Percentiles rank a stretch among this genome's conserved stretches.
Conservation (phyloP, 2,113 vertebrate species). For the Odobenus rosmarus region DNA sequence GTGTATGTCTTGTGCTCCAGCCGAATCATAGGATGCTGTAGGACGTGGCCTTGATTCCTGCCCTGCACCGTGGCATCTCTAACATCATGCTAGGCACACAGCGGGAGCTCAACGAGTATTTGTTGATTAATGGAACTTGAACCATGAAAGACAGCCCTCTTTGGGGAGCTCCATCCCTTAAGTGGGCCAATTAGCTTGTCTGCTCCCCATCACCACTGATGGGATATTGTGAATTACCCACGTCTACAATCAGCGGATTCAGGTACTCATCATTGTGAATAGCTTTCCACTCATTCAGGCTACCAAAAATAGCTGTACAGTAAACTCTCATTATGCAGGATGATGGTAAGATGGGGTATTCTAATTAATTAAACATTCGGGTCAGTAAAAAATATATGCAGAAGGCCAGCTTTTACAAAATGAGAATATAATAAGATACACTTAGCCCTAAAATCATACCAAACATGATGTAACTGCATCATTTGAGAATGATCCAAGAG, state of each 20-base stretch:
- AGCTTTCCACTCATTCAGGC: background rate
- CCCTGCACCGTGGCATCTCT: background rate
- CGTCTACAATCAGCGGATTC: constrained; percentile 72
- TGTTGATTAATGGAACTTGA: constrained; percentile 73
- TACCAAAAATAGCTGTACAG: constrained; percentile 55
- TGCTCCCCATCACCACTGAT: constrained; percentile 66
- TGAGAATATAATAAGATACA: background rate
- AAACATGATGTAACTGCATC: fast-evolving
- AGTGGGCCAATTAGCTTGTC: constrained; percentile 80
- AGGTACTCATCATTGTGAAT: constrained; percentile 41
- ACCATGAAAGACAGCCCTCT: constrained; percentile 69
- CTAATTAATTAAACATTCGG: constrained; percentile 62
- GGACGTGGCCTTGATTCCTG: background rate
- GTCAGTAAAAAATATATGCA: background rate
- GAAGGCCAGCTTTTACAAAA: background rate
- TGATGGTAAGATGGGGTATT: background rate
- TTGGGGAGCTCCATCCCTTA: constrained; percentile 59
- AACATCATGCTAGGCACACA: constrained; percentile 29
- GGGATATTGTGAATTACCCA: constrained; percentile 64
- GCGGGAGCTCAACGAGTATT: constrained; percentile 53
- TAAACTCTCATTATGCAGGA: constrained; percentile 50
- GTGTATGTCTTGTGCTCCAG: background rate
- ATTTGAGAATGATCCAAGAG: fast-evolving
- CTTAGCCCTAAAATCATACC: background rate
- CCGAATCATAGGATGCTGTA: background rate